These are phyloP conservation scores for Noctua janthe DNA, from an alignment of 2,888 invertebrate genomes.

Conservation along the genomic window DNA sequence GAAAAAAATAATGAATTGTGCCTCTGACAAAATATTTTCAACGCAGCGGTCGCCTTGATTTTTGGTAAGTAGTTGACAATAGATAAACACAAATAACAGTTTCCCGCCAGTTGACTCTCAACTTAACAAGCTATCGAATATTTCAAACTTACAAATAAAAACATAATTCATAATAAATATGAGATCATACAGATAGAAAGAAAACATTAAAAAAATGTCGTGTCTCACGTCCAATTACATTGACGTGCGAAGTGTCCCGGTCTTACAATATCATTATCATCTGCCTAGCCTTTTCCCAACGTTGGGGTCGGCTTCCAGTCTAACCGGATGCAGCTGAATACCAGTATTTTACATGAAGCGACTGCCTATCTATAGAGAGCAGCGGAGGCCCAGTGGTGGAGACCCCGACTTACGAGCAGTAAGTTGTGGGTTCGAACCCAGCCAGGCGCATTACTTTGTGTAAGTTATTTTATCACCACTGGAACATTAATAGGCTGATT, in stretches of 20 bases:
- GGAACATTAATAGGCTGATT: no score
- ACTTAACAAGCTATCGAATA: neutral
- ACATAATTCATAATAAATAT: neutral
- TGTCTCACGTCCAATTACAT: slow-evolving; percentile 14
- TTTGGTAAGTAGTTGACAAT: neutral
- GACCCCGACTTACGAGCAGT: no score
- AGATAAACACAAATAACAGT: neutral
- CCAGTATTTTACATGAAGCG: no score
- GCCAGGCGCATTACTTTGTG: no score
- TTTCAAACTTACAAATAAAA: neutral
- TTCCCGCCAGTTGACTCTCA: neutral
- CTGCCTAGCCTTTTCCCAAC: no score
- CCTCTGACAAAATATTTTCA: neutral
- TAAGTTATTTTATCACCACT: no score
- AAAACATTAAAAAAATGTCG: slow-evolving; percentile 5
- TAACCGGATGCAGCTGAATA: no score
- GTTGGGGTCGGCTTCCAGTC: no score
- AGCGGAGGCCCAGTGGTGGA: no score
- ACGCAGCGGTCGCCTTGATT: neutral
- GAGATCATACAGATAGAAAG: neutral
- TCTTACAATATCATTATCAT: neutral
- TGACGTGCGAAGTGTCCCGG: neutral
- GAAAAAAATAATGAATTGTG: neutral
- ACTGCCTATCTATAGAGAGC: no score
- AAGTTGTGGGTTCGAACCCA: no score